Base-by-base conservation (phyloP, 2,888 invertebrate species). In the Fragum sueziense region DNA sequence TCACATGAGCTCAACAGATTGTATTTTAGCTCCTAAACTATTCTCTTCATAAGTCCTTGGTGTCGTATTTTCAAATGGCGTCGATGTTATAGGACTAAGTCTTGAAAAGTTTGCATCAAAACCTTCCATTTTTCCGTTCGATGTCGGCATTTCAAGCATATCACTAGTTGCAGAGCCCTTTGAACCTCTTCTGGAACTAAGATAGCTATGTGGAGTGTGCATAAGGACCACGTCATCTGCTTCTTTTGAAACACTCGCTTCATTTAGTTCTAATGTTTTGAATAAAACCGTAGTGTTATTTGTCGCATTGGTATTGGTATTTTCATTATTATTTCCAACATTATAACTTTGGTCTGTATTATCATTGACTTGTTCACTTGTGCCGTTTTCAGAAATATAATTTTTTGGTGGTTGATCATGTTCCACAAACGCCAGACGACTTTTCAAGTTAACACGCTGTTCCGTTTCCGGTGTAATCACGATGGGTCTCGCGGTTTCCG, bases 361-460 rank as follows among this genome's bases (percentile, higher is more conserved):
- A 20, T 11, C 61, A 20, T 61, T 31, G 7, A 11, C 20, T 17
- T 2, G 4, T n/a, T 33, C 31, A 17, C 20, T 33, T 7, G 2
- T 25, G 11, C 22, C 25, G 25, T 41, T 41, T 33, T 62, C 33
- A 62, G 33, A n/a, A 17, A 34, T 17, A 27, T 25, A 20, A 25
- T 20, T 25, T n/a, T 25, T 41, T 17, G 34, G 22, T 22, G 4
- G 25, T 22, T 25, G 9, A 6, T 25, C 65, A 20, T 65, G 6
- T 65, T 65, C 65, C 14, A 7, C 61, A 37, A 65, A 65, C 2
- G 65, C 65, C 41, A 41, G 4, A n/a, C 74, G 57, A 27, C 81
- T 81, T 62, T 80, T 76, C 22, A 80, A 17, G 31, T 81, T 81
- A 3, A 78, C 37, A 41, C 41, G 31, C n/a, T 62, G 68, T 47